Conservation (phyloP, 2,888 invertebrate genomes). For the Protodeltote pygarga region DNA sequence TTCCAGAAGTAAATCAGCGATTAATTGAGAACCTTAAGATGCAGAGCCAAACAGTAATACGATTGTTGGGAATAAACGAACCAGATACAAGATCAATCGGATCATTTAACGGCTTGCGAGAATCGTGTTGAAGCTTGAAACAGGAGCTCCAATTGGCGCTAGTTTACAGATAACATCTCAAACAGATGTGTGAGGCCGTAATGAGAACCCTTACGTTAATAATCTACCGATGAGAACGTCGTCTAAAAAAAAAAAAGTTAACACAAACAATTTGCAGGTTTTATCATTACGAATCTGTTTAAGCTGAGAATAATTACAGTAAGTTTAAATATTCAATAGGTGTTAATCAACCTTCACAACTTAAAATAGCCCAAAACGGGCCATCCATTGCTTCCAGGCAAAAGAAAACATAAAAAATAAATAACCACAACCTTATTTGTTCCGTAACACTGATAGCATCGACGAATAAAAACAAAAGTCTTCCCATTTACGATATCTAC, state of each 20-base stretch:
- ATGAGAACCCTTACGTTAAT: slow-evolving; percentile 27
- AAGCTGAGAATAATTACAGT: slow-evolving; percentile 7
- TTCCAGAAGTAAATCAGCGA: slow-evolving; percentile 23
- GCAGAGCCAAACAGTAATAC: slow-evolving; percentile 51
- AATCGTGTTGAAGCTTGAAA: slow-evolving; percentile 65
- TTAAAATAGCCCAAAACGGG: slow-evolving; percentile 16
- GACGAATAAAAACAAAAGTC: slow-evolving; percentile 46
- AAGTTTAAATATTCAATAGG: slow-evolving; percentile 5
- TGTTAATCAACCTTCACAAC: slow-evolving; percentile 13
- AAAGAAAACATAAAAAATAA: slow-evolving; percentile 28
- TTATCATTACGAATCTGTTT: not conserved
- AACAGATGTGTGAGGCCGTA: slow-evolving; percentile 47
- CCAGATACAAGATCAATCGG: slow-evolving; percentile 66
- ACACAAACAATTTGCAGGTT: not conserved
- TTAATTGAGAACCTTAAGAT: slow-evolving; percentile 38
- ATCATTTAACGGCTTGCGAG: slow-evolving; percentile 65
- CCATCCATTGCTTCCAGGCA: slow-evolving; percentile 31
- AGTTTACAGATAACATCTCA: slow-evolving; percentile 61
- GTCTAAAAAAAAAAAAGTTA: not conserved
- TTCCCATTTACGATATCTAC: slow-evolving; percentile 57
- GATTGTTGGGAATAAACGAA: slow-evolving; percentile 67
- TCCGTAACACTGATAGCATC: slow-evolving; percentile 35
- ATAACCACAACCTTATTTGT: slow-evolving; percentile 33
- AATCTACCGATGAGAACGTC: slow-evolving; percentile 11
- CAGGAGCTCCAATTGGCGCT: slow-evolving; percentile 57